These are phyloP conservation scores for Cydia amplana DNA, from an alignment of 1,140 invertebrate species.

Conservation along the genomic window DNA sequence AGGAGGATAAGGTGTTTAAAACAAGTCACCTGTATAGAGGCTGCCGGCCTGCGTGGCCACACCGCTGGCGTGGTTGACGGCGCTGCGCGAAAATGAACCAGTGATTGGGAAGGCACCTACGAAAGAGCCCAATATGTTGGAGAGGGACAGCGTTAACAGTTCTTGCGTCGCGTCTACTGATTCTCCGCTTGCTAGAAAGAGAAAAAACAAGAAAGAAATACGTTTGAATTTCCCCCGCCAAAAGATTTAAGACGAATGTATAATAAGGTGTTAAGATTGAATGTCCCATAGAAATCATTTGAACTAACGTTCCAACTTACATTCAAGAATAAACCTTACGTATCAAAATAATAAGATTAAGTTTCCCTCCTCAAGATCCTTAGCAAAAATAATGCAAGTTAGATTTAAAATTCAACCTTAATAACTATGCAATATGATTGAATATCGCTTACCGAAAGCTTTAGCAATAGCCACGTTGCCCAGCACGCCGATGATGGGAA, in stretches of 20 bases:
- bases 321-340: too few species aligned
- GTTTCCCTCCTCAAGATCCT: too few species aligned
- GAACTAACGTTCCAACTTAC: too few species aligned
- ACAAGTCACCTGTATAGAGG: slow-evolving; percentile 87
- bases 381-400: too few species aligned
- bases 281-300: too few species aligned
- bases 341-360: too few species aligned
- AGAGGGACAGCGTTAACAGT: slow-evolving; percentile 89
- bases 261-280: too few species aligned
- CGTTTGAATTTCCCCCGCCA: too few species aligned
- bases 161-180: slow-evolving; percentile 92
- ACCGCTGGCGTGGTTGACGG: slow-evolving; percentile 96
- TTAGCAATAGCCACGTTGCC: slow-evolving; percentile 94
- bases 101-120: slow-evolving; percentile 95
- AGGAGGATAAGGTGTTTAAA: neutral
- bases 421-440: neutral
- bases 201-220: too few species aligned
- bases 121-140: slow-evolving; percentile 94
- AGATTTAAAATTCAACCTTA: neutral
- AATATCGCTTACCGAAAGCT: slow-evolving; percentile 84
- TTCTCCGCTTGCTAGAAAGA: slow-evolving; percentile 82
- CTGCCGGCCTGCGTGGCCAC: slow-evolving; percentile 94
- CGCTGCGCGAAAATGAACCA: slow-evolving; percentile 93
- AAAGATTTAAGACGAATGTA: too few species aligned
- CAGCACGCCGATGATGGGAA: slow-evolving; percentile 90